Conservation (phyloP, 2,797 vertebrate genomes). For the Mormyrops attenuatus region DNA sequence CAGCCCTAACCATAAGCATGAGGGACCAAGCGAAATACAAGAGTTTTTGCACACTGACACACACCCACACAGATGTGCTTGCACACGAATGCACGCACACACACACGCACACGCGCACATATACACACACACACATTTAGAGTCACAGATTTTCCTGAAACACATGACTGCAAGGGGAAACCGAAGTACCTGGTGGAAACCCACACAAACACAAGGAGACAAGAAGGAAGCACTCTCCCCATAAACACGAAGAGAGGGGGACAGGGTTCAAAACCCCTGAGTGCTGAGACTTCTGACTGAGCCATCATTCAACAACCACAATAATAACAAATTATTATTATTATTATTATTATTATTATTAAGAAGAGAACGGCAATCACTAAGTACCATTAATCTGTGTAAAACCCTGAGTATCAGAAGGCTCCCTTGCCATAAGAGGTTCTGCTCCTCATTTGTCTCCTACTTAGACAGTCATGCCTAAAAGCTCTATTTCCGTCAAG, state of each 20-base stretch:
- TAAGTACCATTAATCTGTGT: background rate
- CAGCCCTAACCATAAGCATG: too few relatives aligned
- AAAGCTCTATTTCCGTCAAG: constrained; percentile 61
- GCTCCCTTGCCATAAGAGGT: constrained; percentile 55
- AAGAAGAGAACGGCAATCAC: background rate
- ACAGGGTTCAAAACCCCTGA: background rate
- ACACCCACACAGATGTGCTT: too few relatives aligned
- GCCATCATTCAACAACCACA: background rate
- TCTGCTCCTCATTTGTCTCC: constrained; percentile 62
- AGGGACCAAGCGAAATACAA: too few relatives aligned
- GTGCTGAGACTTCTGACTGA: background rate
- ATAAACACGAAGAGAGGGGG: background rate
- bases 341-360: background rate
- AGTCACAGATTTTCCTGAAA: background rate
- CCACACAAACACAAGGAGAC: too few relatives aligned
- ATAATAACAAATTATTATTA: background rate
- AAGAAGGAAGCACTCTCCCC: background rate
- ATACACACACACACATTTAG: background rate
- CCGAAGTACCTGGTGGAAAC: too few relatives aligned
- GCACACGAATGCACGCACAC: background rate
- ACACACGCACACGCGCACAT: background rate
- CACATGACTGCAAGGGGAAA: background rate
- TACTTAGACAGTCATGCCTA: constrained; percentile 59
- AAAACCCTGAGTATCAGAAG: background rate
- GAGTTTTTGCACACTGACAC: too few relatives aligned